Percentiles rank a stretch among this genome's conserved stretches.
Evolutionary conservation across 1,140 invertebrate genomes (phyloP).

Genomic region (Meloidogyne hapla): DNA sequence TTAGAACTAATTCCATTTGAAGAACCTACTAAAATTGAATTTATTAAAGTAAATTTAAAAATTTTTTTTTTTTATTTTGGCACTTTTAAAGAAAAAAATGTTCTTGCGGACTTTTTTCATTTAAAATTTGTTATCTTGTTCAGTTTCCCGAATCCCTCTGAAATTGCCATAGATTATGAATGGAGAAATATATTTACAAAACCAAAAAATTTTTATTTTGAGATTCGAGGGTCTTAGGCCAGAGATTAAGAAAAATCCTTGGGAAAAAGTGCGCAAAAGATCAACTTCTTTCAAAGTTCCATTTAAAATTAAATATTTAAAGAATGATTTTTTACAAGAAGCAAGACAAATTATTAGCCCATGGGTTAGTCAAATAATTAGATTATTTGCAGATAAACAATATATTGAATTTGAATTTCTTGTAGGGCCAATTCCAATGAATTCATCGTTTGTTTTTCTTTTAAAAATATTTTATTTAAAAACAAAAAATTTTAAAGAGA

Average conservation of each 20-base stretch:
- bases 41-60: slow-evolving; percentile 8
- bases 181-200: too few relatives aligned
- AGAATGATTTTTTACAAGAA: slow-evolving; percentile 78
- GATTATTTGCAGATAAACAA: slow-evolving; percentile 72
- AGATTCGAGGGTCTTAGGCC: too few relatives aligned
- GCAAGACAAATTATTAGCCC: slow-evolving; percentile 75
- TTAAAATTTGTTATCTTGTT: too few relatives aligned
- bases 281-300: too few relatives aligned
- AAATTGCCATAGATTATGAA: too few relatives aligned
- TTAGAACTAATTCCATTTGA: background rate
- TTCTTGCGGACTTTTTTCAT: too few relatives aligned
- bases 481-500: slow-evolving; percentile 64
- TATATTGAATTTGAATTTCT: slow-evolving; percentile 85
- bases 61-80: background rate
- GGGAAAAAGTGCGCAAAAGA: too few relatives aligned
- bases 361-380: slow-evolving; percentile 79
- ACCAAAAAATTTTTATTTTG: too few relatives aligned
- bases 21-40: slow-evolving; percentile 25
- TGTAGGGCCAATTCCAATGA: slow-evolving; percentile 81
- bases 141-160: too few relatives aligned
- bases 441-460: slow-evolving; percentile 25
- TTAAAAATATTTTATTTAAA: background rate
- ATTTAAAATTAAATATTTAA: background rate
- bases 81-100: too few relatives aligned
- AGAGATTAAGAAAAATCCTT: too few relatives aligned